These are phyloP conservation scores for Monodelphis domestica DNA, from an alignment of 2,797 vertebrate species.

Conservation along the genomic window DNA sequence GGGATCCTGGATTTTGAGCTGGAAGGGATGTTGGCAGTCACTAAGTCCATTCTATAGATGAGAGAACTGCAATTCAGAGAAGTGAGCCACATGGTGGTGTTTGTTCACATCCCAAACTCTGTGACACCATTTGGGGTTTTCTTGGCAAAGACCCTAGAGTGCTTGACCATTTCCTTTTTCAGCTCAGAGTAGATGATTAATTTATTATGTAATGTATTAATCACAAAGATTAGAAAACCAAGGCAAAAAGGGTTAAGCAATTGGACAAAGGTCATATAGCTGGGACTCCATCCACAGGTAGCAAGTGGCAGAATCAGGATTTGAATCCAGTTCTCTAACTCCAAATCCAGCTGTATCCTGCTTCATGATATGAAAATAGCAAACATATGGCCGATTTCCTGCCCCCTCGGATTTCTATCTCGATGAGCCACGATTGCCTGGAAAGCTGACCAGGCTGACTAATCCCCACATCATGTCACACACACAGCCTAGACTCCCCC, in stretches of 20 bases:
- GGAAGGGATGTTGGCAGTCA: background rate
- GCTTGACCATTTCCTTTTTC: too few relatives aligned
- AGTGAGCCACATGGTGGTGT: too few relatives aligned
- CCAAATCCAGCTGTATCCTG: slow-evolving; percentile 19
- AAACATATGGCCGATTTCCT: background rate
- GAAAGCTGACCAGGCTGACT: background rate
- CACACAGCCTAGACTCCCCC: background rate
- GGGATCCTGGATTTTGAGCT: background rate
- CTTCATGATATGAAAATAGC: slow-evolving; percentile 30
- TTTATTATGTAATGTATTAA: too few relatives aligned
- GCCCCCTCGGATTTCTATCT: background rate
- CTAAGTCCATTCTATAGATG: background rate
- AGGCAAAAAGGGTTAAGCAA: too few relatives aligned
- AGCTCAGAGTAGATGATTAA: too few relatives aligned
- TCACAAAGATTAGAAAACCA: too few relatives aligned
- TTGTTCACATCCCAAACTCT: too few relatives aligned
- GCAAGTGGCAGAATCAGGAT: background rate
- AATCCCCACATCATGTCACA: background rate
- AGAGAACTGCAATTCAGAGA: too few relatives aligned
- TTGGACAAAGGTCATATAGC: too few relatives aligned
- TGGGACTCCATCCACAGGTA: too few relatives aligned
- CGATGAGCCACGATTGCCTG: background rate
- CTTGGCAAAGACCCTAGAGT: too few relatives aligned
- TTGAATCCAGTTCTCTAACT: background rate
- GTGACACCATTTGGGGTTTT: too few relatives aligned